Evolutionary conservation across 2,113 vertebrate species (phyloP).

Genomic region (Sisor rabdophorus): DNA sequence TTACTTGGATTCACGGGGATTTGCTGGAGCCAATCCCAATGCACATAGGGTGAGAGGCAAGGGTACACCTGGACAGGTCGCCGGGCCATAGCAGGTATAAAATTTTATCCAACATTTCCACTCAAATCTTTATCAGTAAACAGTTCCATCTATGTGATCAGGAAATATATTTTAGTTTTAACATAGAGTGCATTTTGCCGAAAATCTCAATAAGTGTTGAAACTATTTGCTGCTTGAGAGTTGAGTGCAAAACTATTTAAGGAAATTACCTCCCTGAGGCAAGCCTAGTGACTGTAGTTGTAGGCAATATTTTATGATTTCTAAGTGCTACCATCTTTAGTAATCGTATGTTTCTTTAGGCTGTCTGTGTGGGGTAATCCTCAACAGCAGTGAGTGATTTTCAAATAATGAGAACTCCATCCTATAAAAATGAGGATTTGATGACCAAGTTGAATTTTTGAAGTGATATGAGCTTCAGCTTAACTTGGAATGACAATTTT

Average conservation of each 20-base stretch:
- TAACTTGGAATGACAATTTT: background rate
- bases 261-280: no score
- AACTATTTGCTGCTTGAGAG: background rate
- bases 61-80: no score
- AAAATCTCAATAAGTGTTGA: no score
- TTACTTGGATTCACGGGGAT: no score
- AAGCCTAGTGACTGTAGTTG: background rate
- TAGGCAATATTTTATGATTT: background rate
- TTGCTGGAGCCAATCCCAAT: no score
- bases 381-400: background rate
- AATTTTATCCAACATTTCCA: no score
- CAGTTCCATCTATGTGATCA: no score
- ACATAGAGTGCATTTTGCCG: no score
- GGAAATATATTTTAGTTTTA: no score
- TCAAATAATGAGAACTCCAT: background rate
- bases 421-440: background rate
- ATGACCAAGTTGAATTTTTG: background rate
- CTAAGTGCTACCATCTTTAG: background rate
- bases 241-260: background rate
- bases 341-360: background rate
- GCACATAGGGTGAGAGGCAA: no score
- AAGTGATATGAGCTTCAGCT: background rate
- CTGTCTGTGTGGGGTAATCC: background rate
- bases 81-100: no score
- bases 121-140: no score